These are phyloP conservation scores for Ormyrus pomaceus DNA, from an alignment of 2,888 invertebrate genomes.

Conservation along the genomic window DNA sequence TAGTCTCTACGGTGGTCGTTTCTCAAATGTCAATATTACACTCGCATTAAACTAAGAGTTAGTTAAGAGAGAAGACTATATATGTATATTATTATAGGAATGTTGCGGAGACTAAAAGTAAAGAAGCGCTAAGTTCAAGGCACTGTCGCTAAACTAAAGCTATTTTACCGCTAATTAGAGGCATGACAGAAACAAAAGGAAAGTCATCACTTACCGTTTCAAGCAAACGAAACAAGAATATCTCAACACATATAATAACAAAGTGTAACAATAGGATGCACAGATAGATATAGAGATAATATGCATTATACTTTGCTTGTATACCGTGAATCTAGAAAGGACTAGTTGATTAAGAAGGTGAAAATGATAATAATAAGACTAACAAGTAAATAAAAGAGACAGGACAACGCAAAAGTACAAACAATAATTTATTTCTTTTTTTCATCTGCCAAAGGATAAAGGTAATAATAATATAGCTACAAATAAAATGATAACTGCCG, in stretches of 20 bases:
- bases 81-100: background rate
- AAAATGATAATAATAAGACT: constrained; percentile 37
- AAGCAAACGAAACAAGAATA: constrained; percentile 46
- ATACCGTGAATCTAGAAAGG: constrained; percentile 2
- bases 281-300: constrained; percentile 24
- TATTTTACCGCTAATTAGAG: constrained; percentile 21
- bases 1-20: no score
- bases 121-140: constrained; percentile 43
- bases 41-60: no score
- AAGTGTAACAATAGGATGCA: constrained; percentile 37
- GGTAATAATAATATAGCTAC: constrained; percentile 61
- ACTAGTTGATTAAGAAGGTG: constrained; percentile 44
- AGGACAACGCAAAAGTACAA: constrained; percentile 67
- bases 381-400: constrained; percentile 60
- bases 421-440: constrained; percentile 67
- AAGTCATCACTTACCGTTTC: constrained; percentile 53
- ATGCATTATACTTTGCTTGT: constrained; percentile 28
- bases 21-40: no score
- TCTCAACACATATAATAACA: constrained; percentile 18
- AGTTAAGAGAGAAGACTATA: constrained; percentile 1
- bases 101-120: background rate
- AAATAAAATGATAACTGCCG: constrained; percentile 67
- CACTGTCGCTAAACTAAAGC: constrained; percentile 20
- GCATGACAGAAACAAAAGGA: constrained; percentile 45
- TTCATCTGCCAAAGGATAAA: constrained; percentile 60